Evolutionary conservation across 2,888 invertebrate genomes (phyloP).

Genomic region (Tinea semifulvella): DNA sequence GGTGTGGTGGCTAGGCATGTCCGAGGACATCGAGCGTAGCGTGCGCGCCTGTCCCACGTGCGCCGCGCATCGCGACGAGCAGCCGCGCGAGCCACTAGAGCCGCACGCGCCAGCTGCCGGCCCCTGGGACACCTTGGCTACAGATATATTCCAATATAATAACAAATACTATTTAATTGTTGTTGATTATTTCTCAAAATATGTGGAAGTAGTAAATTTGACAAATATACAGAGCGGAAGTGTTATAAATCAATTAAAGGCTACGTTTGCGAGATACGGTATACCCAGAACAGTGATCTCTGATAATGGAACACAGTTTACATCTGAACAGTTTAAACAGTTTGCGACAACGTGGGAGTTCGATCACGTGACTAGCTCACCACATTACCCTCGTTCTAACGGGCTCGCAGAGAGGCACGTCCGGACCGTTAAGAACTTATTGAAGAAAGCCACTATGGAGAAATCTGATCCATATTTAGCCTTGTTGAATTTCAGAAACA

Average conservation of each 20-base stretch:
- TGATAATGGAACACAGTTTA: neutral
- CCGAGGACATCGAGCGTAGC: constrained; percentile 17
- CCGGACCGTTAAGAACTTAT: constrained; percentile 12
- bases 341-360: neutral
- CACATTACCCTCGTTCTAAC: constrained; percentile 1
- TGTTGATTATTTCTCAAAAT: constrained; percentile 23
- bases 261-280: neutral
- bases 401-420: constrained; percentile 3
- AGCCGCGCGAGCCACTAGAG: constrained; percentile 18
- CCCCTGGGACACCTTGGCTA: constrained; percentile 16
- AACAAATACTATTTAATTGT: constrained; percentile 23
- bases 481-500: constrained; percentile 19
- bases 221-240: neutral
- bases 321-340: neutral
- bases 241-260: neutral
- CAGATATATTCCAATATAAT: constrained; percentile 22
- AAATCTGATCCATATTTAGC: constrained; percentile 18
- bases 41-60: constrained; percentile 19
- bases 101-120: constrained; percentile 16
- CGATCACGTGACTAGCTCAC: neutral
- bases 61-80: constrained; percentile 19
- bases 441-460: constrained; percentile 16
- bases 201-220: constrained; percentile 19
- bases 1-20: constrained; percentile 21
- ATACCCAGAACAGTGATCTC: neutral